Base-by-base conservation (phyloP, 2,888 invertebrate genomes). In the Pollenia amentaria region DNA sequence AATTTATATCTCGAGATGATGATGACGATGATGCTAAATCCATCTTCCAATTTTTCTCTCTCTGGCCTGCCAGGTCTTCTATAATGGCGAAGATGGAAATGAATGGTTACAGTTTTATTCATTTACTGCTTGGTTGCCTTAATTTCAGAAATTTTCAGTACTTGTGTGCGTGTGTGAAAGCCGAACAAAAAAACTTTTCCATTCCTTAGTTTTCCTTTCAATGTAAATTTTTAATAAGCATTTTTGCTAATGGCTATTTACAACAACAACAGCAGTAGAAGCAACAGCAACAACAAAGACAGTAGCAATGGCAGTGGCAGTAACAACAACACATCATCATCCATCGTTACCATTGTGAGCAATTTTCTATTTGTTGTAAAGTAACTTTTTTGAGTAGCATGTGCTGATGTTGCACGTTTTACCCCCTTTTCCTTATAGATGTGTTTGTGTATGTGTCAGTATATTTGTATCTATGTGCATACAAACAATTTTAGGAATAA, bases 141-240 rank as follows among this genome's bases (percentile, higher is more conserved):
- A 81, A 88, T 80, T 84, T 87, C 83, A 79, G 29, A 81, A 78
- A 75, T 53, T 73, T 77, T 75, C 57, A 70, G 42, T 48, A 38
- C 29, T 79, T 55, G 60, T 80, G 70, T 69, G 55, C 64, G 64
- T 76, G 55, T 53, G 48, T 60, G 46, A 55, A 53, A 69, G 55
- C 73, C n/a, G 48, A 73, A 60, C 65, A 53, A 18, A 21, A 46
- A 40, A 86, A 82, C 62, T 76, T 84, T 82, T 76, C 72, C 80
- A 67, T 84, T 87, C 77, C 88, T 84, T 88, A 88, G 88, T 90
- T 90, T 92, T 91, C 80, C 87, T 81, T 87, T 84, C 91, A 92
- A 92, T 92, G 91, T 92, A 92, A 92, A 92, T 92, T 92, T 92
- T 92, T 92, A 92, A 92, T 92, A 92, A 92, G 92, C 92, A 90